Percentiles rank a stretch among this genome's conserved stretches.
phyloP scores from a whole-genome alignment of 2,113 vertebrate genomes.

The Podarcis muralis region DNA sequence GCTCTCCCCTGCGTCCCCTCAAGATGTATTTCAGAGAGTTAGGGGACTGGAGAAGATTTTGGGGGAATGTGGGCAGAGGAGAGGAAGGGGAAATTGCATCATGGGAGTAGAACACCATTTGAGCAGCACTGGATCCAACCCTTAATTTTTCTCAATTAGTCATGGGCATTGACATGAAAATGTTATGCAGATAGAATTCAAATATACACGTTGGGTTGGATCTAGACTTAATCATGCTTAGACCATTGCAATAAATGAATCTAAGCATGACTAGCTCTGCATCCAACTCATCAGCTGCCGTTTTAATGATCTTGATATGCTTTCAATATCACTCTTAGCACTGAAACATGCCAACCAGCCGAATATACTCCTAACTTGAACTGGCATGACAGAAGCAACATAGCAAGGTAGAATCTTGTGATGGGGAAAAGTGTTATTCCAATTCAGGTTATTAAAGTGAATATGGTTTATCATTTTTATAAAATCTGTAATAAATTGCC shows the following conservation, averaged over 20 bases:
- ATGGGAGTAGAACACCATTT: too few species aligned
- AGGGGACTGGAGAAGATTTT: too few species aligned
- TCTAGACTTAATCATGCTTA: not conserved
- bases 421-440: not conserved
- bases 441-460: slow-evolving; percentile 10
- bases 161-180: not conserved
- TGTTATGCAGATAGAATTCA: not conserved
- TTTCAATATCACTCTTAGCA: not conserved
- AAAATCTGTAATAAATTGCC: slow-evolving; percentile 18
- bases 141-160: too few species aligned
- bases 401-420: slow-evolving; percentile 26
- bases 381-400: not conserved
- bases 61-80: too few species aligned
- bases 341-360: not conserved
- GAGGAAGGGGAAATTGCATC: too few species aligned
- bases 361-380: not conserved
- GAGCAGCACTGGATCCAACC: too few species aligned
- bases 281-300: not conserved
- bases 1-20: too few species aligned
- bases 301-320: not conserved
- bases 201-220: not conserved
- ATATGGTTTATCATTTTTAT: not conserved
- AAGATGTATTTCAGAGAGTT: too few species aligned
- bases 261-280: not conserved
- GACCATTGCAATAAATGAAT: not conserved